phyloP scores from a whole-genome alignment of 2,113 vertebrate genomes.

The Pelecanus crispus region DNA sequence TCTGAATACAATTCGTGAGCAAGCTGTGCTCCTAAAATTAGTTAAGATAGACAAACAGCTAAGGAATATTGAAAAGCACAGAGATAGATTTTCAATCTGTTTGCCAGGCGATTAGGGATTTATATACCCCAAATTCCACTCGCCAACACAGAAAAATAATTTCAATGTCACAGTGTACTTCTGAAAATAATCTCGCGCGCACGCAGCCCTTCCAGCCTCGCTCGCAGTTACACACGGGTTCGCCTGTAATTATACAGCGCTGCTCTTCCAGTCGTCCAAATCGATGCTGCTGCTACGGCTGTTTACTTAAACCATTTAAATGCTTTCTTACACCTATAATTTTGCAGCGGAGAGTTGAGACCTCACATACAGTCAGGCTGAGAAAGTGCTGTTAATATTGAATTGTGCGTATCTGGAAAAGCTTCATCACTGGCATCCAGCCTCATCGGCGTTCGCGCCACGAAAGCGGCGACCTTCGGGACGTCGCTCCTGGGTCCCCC shows the following conservation, averaged over 20 bases:
- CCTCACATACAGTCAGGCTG: background rate
- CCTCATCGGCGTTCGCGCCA: accelerated
- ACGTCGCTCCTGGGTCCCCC: accelerated
- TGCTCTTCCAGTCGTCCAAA: background rate
- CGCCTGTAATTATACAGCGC: accelerated
- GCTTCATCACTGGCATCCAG: accelerated
- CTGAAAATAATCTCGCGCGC: background rate
- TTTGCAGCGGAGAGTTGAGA: background rate
- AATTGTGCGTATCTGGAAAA: background rate
- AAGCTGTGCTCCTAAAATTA: background rate
- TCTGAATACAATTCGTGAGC: background rate
- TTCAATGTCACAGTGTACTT: background rate
- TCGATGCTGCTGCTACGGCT: background rate
- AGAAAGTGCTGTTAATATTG: background rate
- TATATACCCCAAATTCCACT: background rate
- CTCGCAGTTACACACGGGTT: accelerated
- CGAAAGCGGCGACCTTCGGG: background rate
- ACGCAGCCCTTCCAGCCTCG: accelerated
- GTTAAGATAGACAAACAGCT: background rate
- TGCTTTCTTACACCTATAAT: background rate
- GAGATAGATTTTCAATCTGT: background rate
- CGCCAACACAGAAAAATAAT: background rate
- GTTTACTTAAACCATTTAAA: background rate
- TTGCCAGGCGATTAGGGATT: background rate
- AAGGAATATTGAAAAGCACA: background rate